phyloP scores from a whole-genome alignment of 2,888 invertebrate species.

The Drosophila ochracea region DNA sequence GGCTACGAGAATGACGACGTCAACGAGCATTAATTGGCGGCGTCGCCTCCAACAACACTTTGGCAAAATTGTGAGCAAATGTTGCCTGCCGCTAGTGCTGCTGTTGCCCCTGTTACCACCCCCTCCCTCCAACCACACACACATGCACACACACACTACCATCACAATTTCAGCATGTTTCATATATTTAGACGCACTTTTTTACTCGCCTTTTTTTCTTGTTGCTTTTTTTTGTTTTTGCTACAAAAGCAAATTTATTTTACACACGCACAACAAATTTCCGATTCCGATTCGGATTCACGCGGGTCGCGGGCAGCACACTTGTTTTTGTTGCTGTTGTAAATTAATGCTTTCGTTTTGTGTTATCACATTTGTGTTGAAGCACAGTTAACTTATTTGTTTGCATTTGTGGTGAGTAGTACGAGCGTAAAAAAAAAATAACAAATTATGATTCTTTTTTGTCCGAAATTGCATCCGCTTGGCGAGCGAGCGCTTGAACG shows the following conservation, averaged over 20 bases:
- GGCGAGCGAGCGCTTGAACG: slow-evolving; percentile 58
- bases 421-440: slow-evolving; percentile 59
- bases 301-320: slow-evolving; percentile 54
- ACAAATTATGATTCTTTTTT: slow-evolving; percentile 42
- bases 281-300: slow-evolving; percentile 52
- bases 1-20: slow-evolving; percentile 35
- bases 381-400: slow-evolving; percentile 54
- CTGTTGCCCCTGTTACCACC: slow-evolving; percentile 17
- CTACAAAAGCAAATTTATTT: slow-evolving; percentile 54
- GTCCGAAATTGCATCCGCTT: slow-evolving; percentile 62
- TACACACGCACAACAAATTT: slow-evolving; percentile 57
- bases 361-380: slow-evolving; percentile 43
- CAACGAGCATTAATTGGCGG: slow-evolving; percentile 63
- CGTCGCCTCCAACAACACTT: slow-evolving; percentile 62
- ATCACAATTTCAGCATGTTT: slow-evolving; percentile 41
- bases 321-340: slow-evolving; percentile 43
- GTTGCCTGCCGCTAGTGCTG: slow-evolving; percentile 22
- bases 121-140: slow-evolving; percentile 2
- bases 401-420: slow-evolving; percentile 45
- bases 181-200: slow-evolving; percentile 65
- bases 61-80: slow-evolving; percentile 50
- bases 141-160: slow-evolving; percentile 21
- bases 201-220: slow-evolving; percentile 38
- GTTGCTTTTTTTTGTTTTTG: slow-evolving; percentile 33
- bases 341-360: slow-evolving; percentile 36